Evolutionary conservation across 2,888 invertebrate species (phyloP), one percentile per base, ranked within the genome.

Genomic region (Melanophora roralis): DNA sequence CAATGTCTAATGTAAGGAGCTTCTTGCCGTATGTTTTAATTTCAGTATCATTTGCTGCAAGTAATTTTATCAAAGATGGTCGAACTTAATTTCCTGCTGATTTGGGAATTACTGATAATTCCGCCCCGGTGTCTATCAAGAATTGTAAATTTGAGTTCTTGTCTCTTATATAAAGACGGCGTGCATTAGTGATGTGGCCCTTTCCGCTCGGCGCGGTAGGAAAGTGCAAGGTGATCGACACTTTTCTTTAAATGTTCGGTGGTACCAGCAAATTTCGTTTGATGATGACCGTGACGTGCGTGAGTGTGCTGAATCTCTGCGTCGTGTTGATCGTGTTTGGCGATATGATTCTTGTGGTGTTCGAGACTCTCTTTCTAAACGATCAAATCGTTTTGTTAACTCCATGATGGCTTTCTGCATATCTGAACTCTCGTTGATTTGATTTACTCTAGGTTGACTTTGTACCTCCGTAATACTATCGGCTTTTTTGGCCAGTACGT

Each of bases 161-260:
- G n/a, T 21, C 36, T 34, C 36, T 21, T 9, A 1, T 7, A 49
- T 65, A 5, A 40, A 16, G 65, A 65, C 14, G 36, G 67, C 40
- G 55, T 55, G 53, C 62, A 62, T 53, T 57, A 72, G 62, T 72
- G n/a, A n/a, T n/a, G n/a, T n/a, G n/a, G n/a, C n/a, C n/a, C n/a
- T 62, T 72, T 72, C 53, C 62, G 45, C 32, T 8, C 16, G 43
- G 16, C 21, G 43, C 43, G 12, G 55, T n/a, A n/a, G 53, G 23
- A 43, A 55, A 21, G 9, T 14, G 14, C 68, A 76, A 6, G 60
- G 62, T 6, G 32, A 11, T 12, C 68, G 51, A 23, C 68, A 68
- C 19, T 53, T 47, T 12, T 69, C 45, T 49, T 49, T 49, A 45
- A 59, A 69, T 3, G 16, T 69, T 2, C 59, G 49, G 47, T 69